phyloP scores from a whole-genome alignment of 1,140 invertebrate genomes.

The Pemphigus obesinymphae region DNA sequence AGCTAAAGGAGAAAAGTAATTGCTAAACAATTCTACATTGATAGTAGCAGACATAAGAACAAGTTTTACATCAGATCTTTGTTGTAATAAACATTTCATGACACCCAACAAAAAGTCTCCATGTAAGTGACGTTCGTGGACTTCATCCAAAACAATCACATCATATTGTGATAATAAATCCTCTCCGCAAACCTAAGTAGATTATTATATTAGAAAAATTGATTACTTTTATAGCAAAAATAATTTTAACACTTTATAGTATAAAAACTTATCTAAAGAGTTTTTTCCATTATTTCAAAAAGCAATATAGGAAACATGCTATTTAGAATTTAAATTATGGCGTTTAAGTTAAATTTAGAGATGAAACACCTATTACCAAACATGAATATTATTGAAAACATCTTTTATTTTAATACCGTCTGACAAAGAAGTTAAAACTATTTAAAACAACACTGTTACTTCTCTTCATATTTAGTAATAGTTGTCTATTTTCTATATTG shows the following conservation, averaged over 20 bases:
- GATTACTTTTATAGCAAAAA: background rate
- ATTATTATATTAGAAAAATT: background rate
- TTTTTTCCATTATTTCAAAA: no score
- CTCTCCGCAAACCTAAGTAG: constrained; percentile 54
- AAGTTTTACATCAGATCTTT: constrained; percentile 77
- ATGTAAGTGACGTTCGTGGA: constrained; percentile 92
- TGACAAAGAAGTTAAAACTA: no score
- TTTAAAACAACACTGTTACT: no score
- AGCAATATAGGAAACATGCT: no score
- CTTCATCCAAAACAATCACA: constrained; percentile 88
- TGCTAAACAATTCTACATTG: constrained; percentile 86
- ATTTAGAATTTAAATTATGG: no score
- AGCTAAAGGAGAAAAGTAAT: constrained; percentile 81
- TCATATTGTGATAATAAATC: constrained; percentile 64
- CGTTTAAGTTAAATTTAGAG: no score
- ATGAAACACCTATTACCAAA: no score
- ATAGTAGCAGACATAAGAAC: constrained; percentile 99
- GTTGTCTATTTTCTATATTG: no score
- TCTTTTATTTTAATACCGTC: no score
- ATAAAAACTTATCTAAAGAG: background rate
- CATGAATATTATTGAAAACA: no score
- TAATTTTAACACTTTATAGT: background rate
- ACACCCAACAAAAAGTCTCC: constrained; percentile 93
- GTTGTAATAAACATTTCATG: constrained; percentile 80
- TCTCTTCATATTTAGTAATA: no score